Percentiles rank a stretch among this genome's conserved stretches.
phyloP scores from a whole-genome alignment of 2,113 vertebrate species.

The Amia ocellicauda region DNA sequence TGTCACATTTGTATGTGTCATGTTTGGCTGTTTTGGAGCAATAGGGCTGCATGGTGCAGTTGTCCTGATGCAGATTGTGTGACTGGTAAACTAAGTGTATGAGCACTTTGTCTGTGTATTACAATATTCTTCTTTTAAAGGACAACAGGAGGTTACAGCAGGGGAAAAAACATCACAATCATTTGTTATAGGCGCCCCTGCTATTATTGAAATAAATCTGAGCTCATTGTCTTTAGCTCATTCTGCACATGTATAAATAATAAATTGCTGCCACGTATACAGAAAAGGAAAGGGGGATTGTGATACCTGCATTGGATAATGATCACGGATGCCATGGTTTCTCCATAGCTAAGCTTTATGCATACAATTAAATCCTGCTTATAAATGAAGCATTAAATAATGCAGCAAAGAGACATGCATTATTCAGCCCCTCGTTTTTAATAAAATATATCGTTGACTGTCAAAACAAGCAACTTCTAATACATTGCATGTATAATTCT shows the following conservation, averaged over 20 bases:
- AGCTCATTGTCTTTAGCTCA: background rate
- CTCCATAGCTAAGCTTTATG: constrained; percentile 13
- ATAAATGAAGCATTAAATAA: constrained; percentile 35
- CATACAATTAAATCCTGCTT: constrained; percentile 20
- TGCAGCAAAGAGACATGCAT: constrained; percentile 19
- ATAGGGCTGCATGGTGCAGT: too few relatives aligned
- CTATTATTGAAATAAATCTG: too few relatives aligned
- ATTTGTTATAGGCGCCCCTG: too few relatives aligned
- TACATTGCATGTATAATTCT: constrained; percentile 25
- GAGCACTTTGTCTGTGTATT: too few relatives aligned
- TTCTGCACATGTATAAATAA: background rate
- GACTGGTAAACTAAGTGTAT: too few relatives aligned
- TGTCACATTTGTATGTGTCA: too few relatives aligned
- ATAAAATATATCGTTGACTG: constrained; percentile 39
- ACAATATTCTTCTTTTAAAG: too few relatives aligned
- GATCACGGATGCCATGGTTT: background rate
- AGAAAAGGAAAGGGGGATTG: background rate
- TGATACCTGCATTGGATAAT: background rate
- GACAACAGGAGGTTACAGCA: too few relatives aligned
- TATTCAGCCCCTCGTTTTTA: constrained; percentile 34
- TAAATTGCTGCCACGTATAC: background rate
- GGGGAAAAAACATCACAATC: background rate
- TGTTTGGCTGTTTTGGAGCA: too few relatives aligned
- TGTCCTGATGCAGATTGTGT: too few relatives aligned
- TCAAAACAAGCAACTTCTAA: constrained; percentile 35